phyloP scores from a whole-genome alignment of 2,113 vertebrate genomes.

The Neolamprologus modestus region DNA sequence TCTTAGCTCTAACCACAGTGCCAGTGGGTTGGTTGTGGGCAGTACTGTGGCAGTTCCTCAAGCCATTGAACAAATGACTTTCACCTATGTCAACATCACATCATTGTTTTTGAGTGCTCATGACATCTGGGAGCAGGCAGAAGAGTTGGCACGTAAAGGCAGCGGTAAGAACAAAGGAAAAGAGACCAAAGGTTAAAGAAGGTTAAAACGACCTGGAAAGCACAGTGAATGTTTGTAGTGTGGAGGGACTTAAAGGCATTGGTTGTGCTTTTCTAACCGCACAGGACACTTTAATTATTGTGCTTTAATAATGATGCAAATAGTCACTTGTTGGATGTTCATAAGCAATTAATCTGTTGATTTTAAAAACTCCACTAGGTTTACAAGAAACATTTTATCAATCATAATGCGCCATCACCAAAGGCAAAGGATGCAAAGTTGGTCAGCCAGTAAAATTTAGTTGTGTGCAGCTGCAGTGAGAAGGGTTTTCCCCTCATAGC shows the following conservation, averaged over 20 bases:
- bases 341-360: neutral
- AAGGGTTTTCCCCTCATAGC: neutral
- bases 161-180: constrained; percentile 69
- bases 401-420: neutral
- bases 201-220: neutral
- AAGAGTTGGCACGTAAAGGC: constrained; percentile 74
- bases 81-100: constrained; percentile 87
- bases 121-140: constrained; percentile 87
- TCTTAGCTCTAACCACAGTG: constrained; percentile 52
- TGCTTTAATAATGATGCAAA: neutral
- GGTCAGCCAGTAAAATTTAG: neutral
- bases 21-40: neutral
- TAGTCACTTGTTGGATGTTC: neutral
- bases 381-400: neutral
- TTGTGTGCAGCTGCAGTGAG: neutral
- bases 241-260: neutral
- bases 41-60: constrained; percentile 71
- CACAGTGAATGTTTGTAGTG: neutral
- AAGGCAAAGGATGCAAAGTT: neutral
- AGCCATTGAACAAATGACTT: constrained; percentile 78
- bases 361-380: neutral
- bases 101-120: constrained; percentile 81
- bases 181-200: neutral
- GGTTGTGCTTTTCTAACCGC: neutral
- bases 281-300: neutral